Evolutionary conservation across 2,797 vertebrate species (phyloP).

Genomic region (Sebastes minor): DNA sequence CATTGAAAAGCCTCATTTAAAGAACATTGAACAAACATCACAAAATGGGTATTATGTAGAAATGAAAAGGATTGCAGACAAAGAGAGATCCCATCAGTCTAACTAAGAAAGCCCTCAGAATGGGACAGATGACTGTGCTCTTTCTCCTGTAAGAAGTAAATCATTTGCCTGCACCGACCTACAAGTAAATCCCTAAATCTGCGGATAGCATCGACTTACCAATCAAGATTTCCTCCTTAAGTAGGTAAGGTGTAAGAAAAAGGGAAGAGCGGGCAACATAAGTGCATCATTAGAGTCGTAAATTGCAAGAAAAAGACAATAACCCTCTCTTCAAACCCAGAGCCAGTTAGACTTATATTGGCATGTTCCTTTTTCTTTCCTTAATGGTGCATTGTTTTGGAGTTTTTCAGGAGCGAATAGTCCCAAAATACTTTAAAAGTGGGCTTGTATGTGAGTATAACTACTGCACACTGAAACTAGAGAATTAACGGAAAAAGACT

Average conservation of each 20-base stretch:
- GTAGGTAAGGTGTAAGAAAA: constrained; percentile 99
- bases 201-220: constrained; percentile 99
- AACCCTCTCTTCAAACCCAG: constrained; percentile 89
- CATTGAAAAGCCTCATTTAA: constrained; percentile 79
- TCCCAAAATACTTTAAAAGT: constrained; percentile 2
- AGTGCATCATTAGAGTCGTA: constrained; percentile 99
- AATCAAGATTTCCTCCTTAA: constrained; percentile 99
- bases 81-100: constrained; percentile 87
- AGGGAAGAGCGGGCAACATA: constrained; percentile 99
- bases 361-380: constrained; percentile 64
- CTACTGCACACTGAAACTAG: background rate
- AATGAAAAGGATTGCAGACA: constrained; percentile 84
- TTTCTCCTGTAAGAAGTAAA: constrained; percentile 91
- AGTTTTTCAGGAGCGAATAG: constrained; percentile 22
- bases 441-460: background rate
- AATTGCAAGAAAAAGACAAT: constrained; percentile 99
- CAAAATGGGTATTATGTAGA: constrained; percentile 82
- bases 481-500: background rate
- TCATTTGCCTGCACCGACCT: constrained; percentile 92
- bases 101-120: constrained; percentile 88
- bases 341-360: constrained; percentile 66
- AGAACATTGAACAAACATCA: constrained; percentile 87
- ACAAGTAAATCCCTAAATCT: constrained; percentile 97
- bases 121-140: constrained; percentile 89
- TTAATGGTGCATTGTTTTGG: constrained; percentile 30